Percentiles rank a stretch among this genome's conserved stretches.
Evolutionary conservation across 2,797 vertebrate genomes (phyloP).

Genomic region (Pangasius krempfi): DNA sequence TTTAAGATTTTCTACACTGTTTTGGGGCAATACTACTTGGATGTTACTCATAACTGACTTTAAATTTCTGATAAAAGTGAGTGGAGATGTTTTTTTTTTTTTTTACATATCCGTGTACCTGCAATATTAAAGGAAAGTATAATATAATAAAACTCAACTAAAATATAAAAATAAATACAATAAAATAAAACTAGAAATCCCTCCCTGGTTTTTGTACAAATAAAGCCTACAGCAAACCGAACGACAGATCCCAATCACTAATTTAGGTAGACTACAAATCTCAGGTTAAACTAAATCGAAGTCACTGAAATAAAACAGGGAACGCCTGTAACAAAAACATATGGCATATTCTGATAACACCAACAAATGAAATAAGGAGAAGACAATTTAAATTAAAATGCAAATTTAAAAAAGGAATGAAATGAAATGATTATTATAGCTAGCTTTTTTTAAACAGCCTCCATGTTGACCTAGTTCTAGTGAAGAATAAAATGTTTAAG

Average conservation of each 20-base stretch:
- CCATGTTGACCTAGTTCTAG: neutral
- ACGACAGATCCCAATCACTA: neutral
- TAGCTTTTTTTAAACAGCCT: slow-evolving; percentile 7
- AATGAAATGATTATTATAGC: neutral
- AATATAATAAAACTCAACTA: neutral
- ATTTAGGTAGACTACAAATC: slow-evolving; percentile 6
- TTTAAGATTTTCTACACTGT: neutral
- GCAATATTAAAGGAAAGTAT: neutral
- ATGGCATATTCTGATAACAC: slow-evolving; percentile 47
- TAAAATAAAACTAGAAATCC: neutral
- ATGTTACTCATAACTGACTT: neutral
- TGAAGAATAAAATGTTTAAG: neutral
- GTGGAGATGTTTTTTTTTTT: neutral
- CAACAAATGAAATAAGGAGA: slow-evolving; percentile 55
- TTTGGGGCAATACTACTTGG: neutral
- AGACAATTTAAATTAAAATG: slow-evolving; percentile 54
- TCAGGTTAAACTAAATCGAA: slow-evolving; percentile 1
- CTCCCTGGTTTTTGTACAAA: neutral
- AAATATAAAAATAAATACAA: neutral
- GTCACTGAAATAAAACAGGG: slow-evolving; percentile 49
- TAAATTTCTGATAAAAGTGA: neutral
- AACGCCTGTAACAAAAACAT: slow-evolving; percentile 29
- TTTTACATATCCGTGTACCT: neutral
- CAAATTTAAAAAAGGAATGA: neutral
- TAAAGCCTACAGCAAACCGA: neutral